phyloP scores from a whole-genome alignment of 2,113 vertebrate genomes.

The Brienomyrus brachyistius region DNA sequence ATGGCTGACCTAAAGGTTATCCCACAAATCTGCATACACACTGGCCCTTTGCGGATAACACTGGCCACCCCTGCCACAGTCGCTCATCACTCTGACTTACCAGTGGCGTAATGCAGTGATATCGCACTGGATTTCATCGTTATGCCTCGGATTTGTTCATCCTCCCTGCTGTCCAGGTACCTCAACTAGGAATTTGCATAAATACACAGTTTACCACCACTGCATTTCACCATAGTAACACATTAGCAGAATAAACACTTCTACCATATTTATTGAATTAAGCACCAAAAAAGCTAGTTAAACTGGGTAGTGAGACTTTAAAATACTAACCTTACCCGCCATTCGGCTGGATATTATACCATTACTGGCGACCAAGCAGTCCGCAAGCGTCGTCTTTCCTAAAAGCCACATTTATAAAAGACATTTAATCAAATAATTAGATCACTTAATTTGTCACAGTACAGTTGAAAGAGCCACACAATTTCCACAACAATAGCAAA shows the following conservation, averaged over 20 bases:
- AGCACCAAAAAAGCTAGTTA: background rate
- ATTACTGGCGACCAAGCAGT: slow-evolving; percentile 91
- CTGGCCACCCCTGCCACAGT: background rate
- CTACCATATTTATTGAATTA: background rate
- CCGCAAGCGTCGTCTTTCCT: slow-evolving; percentile 94
- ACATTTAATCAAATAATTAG: background rate
- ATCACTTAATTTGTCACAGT: background rate
- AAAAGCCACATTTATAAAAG: slow-evolving; percentile 7
- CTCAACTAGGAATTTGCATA: slow-evolving; percentile 63
- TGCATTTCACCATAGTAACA: background rate
- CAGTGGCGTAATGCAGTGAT: slow-evolving; percentile 69
- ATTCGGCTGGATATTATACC: slow-evolving; percentile 91
- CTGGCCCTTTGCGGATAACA: too few species aligned
- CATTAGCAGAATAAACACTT: background rate
- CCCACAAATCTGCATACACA: too few species aligned
- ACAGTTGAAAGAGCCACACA: background rate
- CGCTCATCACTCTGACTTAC: slow-evolving; percentile 43
- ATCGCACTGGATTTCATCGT: slow-evolving; percentile 99
- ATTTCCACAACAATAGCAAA: background rate
- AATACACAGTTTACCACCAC: background rate
- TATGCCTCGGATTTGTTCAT: slow-evolving; percentile 90
- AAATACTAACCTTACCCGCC: slow-evolving; percentile 78
- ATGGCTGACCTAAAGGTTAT: too few species aligned
- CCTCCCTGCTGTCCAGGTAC: slow-evolving; percentile 91
- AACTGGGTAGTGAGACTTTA: background rate